phyloP scores from a whole-genome alignment of 2,797 vertebrate genomes.

The Bucorvus abyssinicus region DNA sequence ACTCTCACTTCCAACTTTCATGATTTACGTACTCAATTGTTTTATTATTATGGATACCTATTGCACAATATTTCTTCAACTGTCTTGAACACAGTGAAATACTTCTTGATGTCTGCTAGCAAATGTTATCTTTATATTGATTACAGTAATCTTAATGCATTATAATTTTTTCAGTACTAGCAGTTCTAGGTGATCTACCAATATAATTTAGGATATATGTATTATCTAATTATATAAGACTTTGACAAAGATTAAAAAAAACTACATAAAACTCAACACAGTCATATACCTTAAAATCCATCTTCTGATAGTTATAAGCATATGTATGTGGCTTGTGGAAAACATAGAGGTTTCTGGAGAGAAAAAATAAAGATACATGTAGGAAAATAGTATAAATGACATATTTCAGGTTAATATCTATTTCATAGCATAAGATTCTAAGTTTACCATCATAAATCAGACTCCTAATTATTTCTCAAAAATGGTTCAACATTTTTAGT shows the following conservation, averaged over 20 bases:
- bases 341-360: constrained; percentile 83
- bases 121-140: background rate
- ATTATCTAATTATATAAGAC: background rate
- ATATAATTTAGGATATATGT: background rate
- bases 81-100: background rate
- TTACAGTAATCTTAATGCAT: background rate
- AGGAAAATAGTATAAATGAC: background rate
- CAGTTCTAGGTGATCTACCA: background rate
- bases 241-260: background rate
- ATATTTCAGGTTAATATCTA: background rate
- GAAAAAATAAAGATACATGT: background rate
- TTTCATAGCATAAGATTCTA: background rate
- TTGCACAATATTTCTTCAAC: too few relatives aligned
- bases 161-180: background rate
- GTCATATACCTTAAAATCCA: constrained; percentile 83
- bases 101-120: background rate
- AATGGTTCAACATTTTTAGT: background rate
- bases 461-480: background rate
- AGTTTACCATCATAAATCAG: background rate
- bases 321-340: constrained; percentile 87
- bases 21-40: background rate
- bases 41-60: background rate
- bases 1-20: background rate
- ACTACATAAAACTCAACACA: background rate
- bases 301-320: constrained; percentile 77